Base-by-base conservation (phyloP, 1,140 invertebrate genomes). In the Theocolax elegans region DNA sequence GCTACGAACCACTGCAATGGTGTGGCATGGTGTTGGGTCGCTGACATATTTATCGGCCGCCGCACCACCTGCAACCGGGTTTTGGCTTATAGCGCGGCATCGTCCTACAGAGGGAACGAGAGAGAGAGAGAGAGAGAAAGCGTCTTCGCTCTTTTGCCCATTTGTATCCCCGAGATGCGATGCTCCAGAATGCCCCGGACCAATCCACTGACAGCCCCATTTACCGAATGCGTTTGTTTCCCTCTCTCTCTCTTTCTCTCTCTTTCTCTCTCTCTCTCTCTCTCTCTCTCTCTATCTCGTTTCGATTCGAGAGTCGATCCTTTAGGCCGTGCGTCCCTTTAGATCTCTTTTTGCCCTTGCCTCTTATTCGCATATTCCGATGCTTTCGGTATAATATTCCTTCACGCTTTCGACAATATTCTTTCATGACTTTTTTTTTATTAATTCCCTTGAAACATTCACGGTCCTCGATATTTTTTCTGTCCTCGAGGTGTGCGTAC, bases 21-120 rank as follows among this genome's bases (percentile, higher is more conserved):
- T 64, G n/a, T n/a, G n/a, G n/a, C n/a, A n/a, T 21, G 81, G 80
- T 83, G 82, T 83, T 83, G 77, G 74, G 53, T 75, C 73, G 77
- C 78, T 84, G 82, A 84, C 82, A 84, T 84, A 84, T 84, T 84
- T 84, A 84, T 84, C 82, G 82, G 80, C 76, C 76, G 70, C 65
- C 79, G 77, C 80, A 79, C 79, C 82, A 84, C 82, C 81, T 84
- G 82, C 81, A 79, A 79, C 79, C 76, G 77, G 80, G 76, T 74
- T 69, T n/a, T 3, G 25, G 12, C 19, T 25, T 31, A 54, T 29
- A 17, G 8, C 76, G 78, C 79, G 79, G 78, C 80, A 81, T 81
- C 72, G 75, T 75, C 74, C 76, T 75, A 80, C 75, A 79, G 79
- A 65, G 35, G 31, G 10, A 10, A 3, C 42, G 54, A 40, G 54